Base-by-base conservation (phyloP, 2,113 vertebrate species). In the Phalacrocorax pelagicus region DNA sequence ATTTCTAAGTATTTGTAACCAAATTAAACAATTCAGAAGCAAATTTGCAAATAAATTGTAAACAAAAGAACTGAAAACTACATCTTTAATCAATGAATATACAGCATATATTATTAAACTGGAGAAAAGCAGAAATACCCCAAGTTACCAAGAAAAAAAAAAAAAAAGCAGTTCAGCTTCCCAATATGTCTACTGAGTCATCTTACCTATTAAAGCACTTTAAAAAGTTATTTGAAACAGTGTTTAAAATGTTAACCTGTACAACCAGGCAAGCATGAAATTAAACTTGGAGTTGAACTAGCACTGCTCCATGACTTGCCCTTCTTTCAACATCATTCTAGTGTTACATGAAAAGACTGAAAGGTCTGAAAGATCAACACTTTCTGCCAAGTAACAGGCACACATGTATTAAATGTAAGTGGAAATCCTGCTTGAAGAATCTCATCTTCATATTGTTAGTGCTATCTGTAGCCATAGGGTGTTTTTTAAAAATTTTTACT, bases 401-500 rank as follows among this genome's bases (percentile, higher is more conserved):
- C 11, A 36, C 1, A 3, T 24, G 2, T 40, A 52, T 29, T 47
- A 44, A 81, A 3, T 46, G 2, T 62, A 67, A 80, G 30, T 27
- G 3, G 17, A 80, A 66, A 91, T 44, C 4, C 27, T 61, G 18
- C 2, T 70, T 54, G 5, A 87, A 87, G 52, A 67, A 34, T 44
- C 12, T 49, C 6, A 29, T 75, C 12, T 38, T 81, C 29, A 13
- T 69, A 58, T 30, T 61, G 2, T 34, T 79, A 70, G 4, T 62
- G 8, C 2, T 62, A 32, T 52, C 6, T 80, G 17, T 51, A 77
- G 10, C 4, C 20, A 34, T 1, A 49, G 6, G 1, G 3, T 3
- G 36, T 40, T 46, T 26, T 34, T 34, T 24, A 29, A 46, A 46
- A 46, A 29, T 15, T 30, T n/a, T 46, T 75, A 29, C 4, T 21